These are phyloP conservation scores for Philotrypesis tridentata DNA, from an alignment of 1,140 invertebrate genomes.

Conservation along the genomic window DNA sequence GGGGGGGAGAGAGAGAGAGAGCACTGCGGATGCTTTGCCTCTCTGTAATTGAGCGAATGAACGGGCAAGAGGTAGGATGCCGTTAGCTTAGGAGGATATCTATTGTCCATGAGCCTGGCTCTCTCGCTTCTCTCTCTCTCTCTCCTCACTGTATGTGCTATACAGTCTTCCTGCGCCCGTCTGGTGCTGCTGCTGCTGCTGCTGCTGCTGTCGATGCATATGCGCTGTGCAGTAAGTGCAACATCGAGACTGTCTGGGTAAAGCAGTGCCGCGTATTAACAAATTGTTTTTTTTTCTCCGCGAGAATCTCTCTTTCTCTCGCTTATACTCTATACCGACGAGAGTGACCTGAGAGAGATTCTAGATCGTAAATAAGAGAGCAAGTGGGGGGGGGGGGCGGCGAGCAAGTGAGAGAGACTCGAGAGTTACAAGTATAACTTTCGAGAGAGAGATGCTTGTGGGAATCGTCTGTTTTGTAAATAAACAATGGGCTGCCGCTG, in stretches of 20 bases:
- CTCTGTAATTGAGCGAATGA: constrained; percentile 56
- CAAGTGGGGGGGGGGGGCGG: no score
- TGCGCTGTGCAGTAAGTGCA: not conserved
- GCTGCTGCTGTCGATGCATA: not conserved
- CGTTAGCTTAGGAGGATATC: constrained; percentile 24
- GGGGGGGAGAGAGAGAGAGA: constrained; percentile 7
- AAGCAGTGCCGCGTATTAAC: not conserved
- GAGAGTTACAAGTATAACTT: no score
- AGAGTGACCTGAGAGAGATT: no score
- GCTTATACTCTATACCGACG: no score
- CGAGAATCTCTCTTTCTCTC: no score
- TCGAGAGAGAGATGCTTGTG: not conserved
- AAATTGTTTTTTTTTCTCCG: not conserved
- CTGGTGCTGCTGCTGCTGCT: not conserved
- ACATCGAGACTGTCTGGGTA: not conserved
- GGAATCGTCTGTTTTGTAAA: not conserved
- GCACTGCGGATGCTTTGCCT: constrained; percentile 35
- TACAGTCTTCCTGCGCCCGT: not conserved
- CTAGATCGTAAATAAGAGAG: not conserved
- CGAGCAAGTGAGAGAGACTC: no score
- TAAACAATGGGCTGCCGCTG: not conserved
- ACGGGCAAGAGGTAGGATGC: constrained; percentile 35
- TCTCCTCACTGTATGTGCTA: not conserved
- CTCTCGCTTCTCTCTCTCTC: not conserved
- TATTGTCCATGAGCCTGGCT: constrained; percentile 11